Evolutionary conservation across 2,888 invertebrate species (phyloP).

Genomic region (Oscheius sp.): DNA sequence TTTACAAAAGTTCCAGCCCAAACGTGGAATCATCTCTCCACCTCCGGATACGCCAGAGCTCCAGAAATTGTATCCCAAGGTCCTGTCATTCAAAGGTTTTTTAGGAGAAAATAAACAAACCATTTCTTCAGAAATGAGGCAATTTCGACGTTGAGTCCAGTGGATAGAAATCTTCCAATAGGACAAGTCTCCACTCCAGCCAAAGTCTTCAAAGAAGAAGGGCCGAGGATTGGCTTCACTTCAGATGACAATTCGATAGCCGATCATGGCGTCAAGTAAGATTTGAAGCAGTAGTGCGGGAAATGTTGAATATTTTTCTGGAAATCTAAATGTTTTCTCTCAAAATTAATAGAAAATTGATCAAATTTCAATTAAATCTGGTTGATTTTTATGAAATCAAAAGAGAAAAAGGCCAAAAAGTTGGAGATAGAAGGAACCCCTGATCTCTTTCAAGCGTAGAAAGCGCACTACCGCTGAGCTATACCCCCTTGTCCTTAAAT

Average conservation of each 20-base stretch:
- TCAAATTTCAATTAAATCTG: too few relatives aligned
- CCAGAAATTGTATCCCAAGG: background rate
- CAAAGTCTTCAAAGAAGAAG: constrained; percentile 38
- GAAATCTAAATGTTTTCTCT: too few relatives aligned
- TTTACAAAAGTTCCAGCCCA: constrained; percentile 31
- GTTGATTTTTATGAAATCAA: too few relatives aligned
- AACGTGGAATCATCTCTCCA: constrained; percentile 41
- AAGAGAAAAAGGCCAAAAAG: too few relatives aligned
- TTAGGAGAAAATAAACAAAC: background rate
- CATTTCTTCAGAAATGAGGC: background rate
- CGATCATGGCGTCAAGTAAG: constrained; percentile 8
- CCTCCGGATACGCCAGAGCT: background rate
- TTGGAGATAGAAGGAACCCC: too few relatives aligned
- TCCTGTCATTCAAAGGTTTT: background rate
- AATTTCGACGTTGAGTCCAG: background rate
- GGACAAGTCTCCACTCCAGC: constrained; percentile 4
- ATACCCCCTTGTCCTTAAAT: background rate
- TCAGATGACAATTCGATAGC: constrained; percentile 22
- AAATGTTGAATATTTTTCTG: background rate
- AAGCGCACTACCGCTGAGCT: too few relatives aligned
- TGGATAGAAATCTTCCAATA: background rate
- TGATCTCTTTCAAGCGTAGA: background rate
- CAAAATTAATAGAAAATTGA: too few relatives aligned
- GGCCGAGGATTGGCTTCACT: constrained; percentile 32
- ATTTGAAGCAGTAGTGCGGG: background rate